These are phyloP conservation scores for Ophonus ardosiacus DNA, from an alignment of 2,888 invertebrate genomes.

Conservation along the genomic window DNA sequence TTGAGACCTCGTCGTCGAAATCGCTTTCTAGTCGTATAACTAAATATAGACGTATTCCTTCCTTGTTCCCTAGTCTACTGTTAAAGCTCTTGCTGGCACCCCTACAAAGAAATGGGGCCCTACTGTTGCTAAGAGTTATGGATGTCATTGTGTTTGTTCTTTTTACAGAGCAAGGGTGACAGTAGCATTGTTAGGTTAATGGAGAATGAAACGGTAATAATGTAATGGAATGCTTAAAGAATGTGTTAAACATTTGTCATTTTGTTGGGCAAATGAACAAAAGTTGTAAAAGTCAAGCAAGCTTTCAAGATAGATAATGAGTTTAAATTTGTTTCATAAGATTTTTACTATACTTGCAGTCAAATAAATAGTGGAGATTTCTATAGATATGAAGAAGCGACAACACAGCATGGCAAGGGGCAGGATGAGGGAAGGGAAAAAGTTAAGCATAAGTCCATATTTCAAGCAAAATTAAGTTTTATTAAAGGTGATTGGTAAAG, in stretches of 20 bases:
- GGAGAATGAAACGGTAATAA: conserved; percentile 12
- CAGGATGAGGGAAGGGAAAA: no score
- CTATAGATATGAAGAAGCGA: no score
- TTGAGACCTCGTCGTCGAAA: not conserved
- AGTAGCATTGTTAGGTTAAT: not conserved
- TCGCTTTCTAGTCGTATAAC: conserved; percentile 28
- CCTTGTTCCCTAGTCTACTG: not conserved
- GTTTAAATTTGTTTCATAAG: no score
- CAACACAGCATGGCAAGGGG: no score
- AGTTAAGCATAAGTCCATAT: no score
- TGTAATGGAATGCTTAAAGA: not conserved
- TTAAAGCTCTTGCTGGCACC: conserved; percentile 10
- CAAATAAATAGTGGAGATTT: no score
- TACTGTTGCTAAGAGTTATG: conserved; percentile 26
- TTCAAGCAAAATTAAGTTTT: no score
- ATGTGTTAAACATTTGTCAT: no score
- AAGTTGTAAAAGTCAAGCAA: not conserved
- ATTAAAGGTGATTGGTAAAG: no score
- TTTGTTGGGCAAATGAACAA: no score
- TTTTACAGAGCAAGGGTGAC: not conserved
- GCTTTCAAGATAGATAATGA: not conserved
- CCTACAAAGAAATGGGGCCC: not conserved
- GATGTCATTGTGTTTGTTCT: conserved; percentile 28
- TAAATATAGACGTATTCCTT: conserved; percentile 56
- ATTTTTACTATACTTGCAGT: no score